Evolutionary conservation across 2,113 vertebrate species (phyloP), one percentile per base, ranked within the genome.

Genomic region (Phylloscopus trochiloides): DNA sequence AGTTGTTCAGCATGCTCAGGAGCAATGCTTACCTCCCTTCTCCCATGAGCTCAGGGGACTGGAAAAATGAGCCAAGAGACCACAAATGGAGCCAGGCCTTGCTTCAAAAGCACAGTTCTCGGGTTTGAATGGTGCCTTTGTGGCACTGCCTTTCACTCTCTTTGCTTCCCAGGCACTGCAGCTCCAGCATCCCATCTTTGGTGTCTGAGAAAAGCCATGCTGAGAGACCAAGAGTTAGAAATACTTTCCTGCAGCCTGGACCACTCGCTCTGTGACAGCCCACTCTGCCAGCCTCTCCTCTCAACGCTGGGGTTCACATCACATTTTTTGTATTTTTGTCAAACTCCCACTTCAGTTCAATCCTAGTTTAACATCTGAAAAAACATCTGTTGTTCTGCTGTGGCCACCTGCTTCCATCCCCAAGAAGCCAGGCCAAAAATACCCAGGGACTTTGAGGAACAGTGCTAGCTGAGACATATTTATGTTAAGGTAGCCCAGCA

Each of bases 251-350:
- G 22, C 15, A 68, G 40, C 29, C 18, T 4, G 29, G 43, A 54
- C 17, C 15, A 36, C n/a, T 72, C 0, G 0, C 28, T 54, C 18
- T 55, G 48, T 59, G 48, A 57, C 32, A 78, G 29, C 25, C 25
- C 61, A 22, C 24, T 38, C 24, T 42, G 48, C 17, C 32, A 80
- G 38, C 7, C 15, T 42, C 47, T 74, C 17, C 29, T 77, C 72
- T 59, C 59, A 38, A 52, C 0, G 34, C 0, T 71, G 73, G 51
- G 9, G 16, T 47, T 78, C 38, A 66, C 25, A 58, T 32, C 38
- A 38, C 14, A 38, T 48, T 55, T 84, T 22, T 25, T 68, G 19
- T 22, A 47, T 12, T 74, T 65, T 31, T 63, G 58, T 55, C 26
- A 92, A 86, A 70, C 32, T 71, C 20, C 5, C 47, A 54, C 50